Evolutionary conservation across 2,797 vertebrate genomes (phyloP), one percentile per base, ranked within the genome.

Genomic region (Aulostomus chinensis): DNA sequence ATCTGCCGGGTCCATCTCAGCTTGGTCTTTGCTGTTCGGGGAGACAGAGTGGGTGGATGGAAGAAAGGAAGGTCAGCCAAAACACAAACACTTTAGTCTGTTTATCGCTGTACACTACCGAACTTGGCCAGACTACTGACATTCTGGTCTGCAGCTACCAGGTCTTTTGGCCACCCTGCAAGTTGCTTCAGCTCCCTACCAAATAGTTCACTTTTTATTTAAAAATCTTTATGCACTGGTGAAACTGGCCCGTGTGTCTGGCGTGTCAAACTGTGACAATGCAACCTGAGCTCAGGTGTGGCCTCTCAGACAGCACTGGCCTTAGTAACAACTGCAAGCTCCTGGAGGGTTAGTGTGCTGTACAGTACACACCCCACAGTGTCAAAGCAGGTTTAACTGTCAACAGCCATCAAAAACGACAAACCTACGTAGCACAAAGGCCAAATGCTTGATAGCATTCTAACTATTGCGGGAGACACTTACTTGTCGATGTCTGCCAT

Each of bases 401-500:
- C n/a, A n/a, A n/a, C n/a, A n/a, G n/a, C n/a, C n/a, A n/a, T n/a
- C n/a, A n/a, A n/a, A n/a, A n/a, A n/a, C n/a, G n/a, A n/a, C n/a
- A n/a, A n/a, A n/a, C n/a, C n/a, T n/a, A n/a, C n/a, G n/a, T n/a
- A n/a, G n/a, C n/a, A n/a, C n/a, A n/a, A 6, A 25, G 28, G 13
- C 15, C 2, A 1, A 12, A 7, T 9, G 20, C 18, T 36, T 26
- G 17, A 6, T 1, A 6, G 9, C 6, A 30, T 17, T 9, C 12
- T 5, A 8, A 5, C 8, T 4, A 17, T 7, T 4, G 3, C n/a
- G 21, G 4, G 2, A 25, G 38, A 18, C 37, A 95, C 97, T 96
- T 90, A 99, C 97, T 99, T 99, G 91, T 99, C 96, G 58, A 97
- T 86, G 83, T 99, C 95, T 85, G 96, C 96, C 97, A 99, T 98